phyloP scores from a whole-genome alignment of 2,888 invertebrate genomes.

The Drosophila quasianomalipes region DNA sequence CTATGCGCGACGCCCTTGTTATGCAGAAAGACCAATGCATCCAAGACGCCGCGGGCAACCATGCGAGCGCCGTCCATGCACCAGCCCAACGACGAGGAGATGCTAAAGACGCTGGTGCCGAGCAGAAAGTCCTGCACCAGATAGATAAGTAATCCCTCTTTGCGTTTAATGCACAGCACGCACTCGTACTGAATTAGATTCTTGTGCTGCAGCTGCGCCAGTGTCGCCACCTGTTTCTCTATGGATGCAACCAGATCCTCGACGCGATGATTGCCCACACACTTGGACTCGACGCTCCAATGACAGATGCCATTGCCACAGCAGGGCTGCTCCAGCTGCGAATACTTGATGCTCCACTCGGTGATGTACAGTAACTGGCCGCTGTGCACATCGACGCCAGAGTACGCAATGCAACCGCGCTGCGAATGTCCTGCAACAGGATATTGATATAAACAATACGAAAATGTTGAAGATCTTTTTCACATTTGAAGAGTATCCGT shows the following conservation, averaged over 20 bases:
- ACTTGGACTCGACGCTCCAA: slow-evolving; percentile 82
- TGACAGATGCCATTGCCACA: slow-evolving; percentile 81
- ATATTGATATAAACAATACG: not conserved
- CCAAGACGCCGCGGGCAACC: slow-evolving; percentile 90
- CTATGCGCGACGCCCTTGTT: slow-evolving; percentile 93
- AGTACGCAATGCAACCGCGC: slow-evolving; percentile 90
- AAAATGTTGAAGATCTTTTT: not conserved
- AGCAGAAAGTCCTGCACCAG: slow-evolving; percentile 89
- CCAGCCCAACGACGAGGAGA: slow-evolving; percentile 84
- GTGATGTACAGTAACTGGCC: slow-evolving; percentile 91
- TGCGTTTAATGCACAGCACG: slow-evolving; percentile 88
- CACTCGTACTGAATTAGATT: slow-evolving; percentile 92
- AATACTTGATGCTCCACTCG: slow-evolving; percentile 90
- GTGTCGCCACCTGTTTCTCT: slow-evolving; percentile 91
- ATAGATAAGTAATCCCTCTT: slow-evolving; percentile 89
- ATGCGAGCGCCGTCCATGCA: slow-evolving; percentile 85
- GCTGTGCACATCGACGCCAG: slow-evolving; percentile 90
- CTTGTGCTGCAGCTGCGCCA: slow-evolving; percentile 90
- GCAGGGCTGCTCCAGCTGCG: slow-evolving; percentile 84
- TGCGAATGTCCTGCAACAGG: slow-evolving; percentile 88
- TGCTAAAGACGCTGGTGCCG: slow-evolving; percentile 84
- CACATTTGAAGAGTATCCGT: not conserved
- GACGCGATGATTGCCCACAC: slow-evolving; percentile 82
- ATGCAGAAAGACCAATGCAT: slow-evolving; percentile 92
- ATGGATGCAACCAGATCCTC: slow-evolving; percentile 86